A percentile compares a stretch with the other conserved stretches of the same genome.
These are phyloP conservation scores for Pangasianodon hypophthalmus DNA, from an alignment of 2,113 vertebrate species.

Conservation along the genomic window DNA sequence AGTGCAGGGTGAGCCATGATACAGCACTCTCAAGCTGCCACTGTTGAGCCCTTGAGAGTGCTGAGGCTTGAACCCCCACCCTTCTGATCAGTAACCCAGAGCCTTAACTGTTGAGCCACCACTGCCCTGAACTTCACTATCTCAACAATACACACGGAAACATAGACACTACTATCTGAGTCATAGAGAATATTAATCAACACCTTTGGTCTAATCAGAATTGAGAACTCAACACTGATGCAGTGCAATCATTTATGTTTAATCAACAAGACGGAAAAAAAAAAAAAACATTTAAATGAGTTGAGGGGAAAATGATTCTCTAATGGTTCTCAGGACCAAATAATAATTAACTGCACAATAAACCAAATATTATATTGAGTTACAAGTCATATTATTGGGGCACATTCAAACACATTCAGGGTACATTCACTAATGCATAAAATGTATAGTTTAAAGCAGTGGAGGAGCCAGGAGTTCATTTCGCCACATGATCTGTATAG, in stretches of 20 bases:
- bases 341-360: neutral
- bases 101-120: no score
- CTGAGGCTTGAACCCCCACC: no score
- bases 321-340: neutral
- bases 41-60: no score
- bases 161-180: neutral
- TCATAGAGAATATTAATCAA: neutral
- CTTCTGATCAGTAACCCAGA: no score
- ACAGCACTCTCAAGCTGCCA: no score
- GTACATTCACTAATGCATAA: neutral
- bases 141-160: neutral
- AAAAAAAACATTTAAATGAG: neutral
- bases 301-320: neutral
- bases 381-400: neutral
- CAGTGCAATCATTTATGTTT: neutral
- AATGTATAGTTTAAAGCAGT: slow-evolving; percentile 7
- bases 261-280: neutral
- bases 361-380: neutral
- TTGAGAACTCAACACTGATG: neutral
- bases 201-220: neutral
- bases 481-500: neutral
- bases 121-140: neutral
- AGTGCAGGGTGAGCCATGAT: no score
- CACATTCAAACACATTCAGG: neutral
- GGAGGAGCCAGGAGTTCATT: neutral